Evolutionary conservation across 2,888 invertebrate species (phyloP).

Genomic region (Kuschelorhynchus macadamiae): DNA sequence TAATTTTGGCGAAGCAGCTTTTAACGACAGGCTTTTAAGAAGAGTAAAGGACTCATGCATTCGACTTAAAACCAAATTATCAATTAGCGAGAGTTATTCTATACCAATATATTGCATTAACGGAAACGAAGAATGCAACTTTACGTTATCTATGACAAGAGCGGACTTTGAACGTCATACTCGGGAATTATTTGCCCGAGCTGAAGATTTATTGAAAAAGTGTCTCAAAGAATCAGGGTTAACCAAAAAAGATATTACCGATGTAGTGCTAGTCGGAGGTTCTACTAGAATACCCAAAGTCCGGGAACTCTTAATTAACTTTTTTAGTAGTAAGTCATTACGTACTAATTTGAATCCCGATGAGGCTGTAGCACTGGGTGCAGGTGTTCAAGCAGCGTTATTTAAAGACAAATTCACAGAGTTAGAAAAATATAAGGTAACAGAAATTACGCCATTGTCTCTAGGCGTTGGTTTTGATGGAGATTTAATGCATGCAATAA

Average conservation of each 20-base stretch:
- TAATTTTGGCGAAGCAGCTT: background rate
- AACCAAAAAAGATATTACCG: constrained; percentile 51
- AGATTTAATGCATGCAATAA: constrained; percentile 48
- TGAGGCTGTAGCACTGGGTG: constrained; percentile 57
- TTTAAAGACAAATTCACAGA: constrained; percentile 32
- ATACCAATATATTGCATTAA: constrained; percentile 45
- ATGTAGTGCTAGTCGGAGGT: constrained; percentile 58
- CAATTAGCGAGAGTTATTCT: constrained; percentile 36
- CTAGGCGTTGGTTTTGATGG: constrained; percentile 50
- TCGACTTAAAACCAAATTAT: constrained; percentile 42
- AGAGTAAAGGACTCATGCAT: constrained; percentile 32
- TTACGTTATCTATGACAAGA: constrained; percentile 47
- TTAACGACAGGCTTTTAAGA: constrained; percentile 23
- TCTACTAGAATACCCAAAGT: constrained; percentile 58
- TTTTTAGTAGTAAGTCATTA: constrained; percentile 51
- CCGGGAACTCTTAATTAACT: constrained; percentile 42
- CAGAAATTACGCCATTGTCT: constrained; percentile 55
- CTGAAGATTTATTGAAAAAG: constrained; percentile 49
- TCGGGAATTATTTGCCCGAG: constrained; percentile 48
- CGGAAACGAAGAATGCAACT: constrained; percentile 48
- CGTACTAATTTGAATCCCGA: constrained; percentile 53
- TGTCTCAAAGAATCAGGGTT: constrained; percentile 51
- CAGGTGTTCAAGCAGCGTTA: constrained; percentile 53
- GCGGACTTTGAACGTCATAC: constrained; percentile 54
- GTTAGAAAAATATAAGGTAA: constrained; percentile 43